Base-by-base conservation (phyloP, 2,888 invertebrate genomes). In the Thelaira solivaga region DNA sequence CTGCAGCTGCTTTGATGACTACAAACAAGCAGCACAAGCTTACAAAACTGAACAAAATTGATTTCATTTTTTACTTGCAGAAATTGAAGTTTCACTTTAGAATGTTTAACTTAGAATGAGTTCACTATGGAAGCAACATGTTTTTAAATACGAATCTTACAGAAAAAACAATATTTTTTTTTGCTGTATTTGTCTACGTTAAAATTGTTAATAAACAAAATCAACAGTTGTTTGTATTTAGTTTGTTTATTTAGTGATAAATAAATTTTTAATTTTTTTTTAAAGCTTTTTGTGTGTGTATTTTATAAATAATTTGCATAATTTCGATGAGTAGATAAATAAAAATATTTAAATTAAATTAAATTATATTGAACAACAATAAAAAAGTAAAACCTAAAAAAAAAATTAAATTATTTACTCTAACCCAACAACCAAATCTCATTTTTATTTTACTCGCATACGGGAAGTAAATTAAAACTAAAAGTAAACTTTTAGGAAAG, bases 391-490 rank as follows among this genome's bases (percentile, higher is more conserved):
- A 39, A 41, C 34, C n/a, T n/a, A n/a, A 34, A 34, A 39, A 39
- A 13, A 34, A 34, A 18, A 18, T 2, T 6, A 8, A 31, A 31
- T 39, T 31, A 36, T 68, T 49, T 22, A 57, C 47, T 7, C n/a
- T n/a, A n/a, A n/a, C n/a, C n/a, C n/a, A n/a, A n/a, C n/a, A 36
- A 59, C 22, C 74, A 75, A 67, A 68, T 75, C 39, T 73, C 26
- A 13, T 8, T 26, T 61, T 68, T 68, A 36, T 47, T 11, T 29
- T 4, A 41, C 31, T 11, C 39, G 43, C 41, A 67, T 45, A 61
- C 74, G 74, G 74, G 61, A 75, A 75, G 74, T 67, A 67, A 68
- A 61, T 59, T 47, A 65, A 51, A 65, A 36, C 59, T 43, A 59
- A 67, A 20, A 45, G 22, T 55, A 10, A n/a, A 2, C 20, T n/a